Evolutionary conservation across 1,140 invertebrate genomes (phyloP).

Genomic region (Pseudobourletiella spinata): DNA sequence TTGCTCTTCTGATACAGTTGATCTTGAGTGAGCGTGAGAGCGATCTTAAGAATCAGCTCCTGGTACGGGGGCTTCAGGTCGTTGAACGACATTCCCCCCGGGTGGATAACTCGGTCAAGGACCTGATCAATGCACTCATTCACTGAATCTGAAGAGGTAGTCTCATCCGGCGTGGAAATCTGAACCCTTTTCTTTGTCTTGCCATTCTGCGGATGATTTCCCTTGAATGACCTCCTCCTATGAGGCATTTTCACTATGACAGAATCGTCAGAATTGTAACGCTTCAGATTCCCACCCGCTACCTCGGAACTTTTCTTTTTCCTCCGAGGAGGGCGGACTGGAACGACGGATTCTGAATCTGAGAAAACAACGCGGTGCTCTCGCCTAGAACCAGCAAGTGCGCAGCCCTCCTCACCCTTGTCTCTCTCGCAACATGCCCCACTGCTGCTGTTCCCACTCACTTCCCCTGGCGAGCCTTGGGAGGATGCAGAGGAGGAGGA

Average conservation of each 20-base stretch:
- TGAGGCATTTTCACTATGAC: constrained; percentile 29
- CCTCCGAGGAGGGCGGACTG: constrained; percentile 25
- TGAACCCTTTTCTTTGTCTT: constrained; percentile 34
- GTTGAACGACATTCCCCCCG: constrained; percentile 85
- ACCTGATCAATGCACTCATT: constrained; percentile 63
- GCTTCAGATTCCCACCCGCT: constrained; percentile 18
- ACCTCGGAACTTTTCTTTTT: constrained; percentile 28
- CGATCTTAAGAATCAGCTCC: constrained; percentile 74
- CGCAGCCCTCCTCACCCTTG: too few species aligned
- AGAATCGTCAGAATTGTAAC: constrained; percentile 35
- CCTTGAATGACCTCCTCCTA: constrained; percentile 27
- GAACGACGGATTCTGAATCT: constrained; percentile 29
- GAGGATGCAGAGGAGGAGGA: constrained; percentile 30
- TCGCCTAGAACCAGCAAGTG: neutral
- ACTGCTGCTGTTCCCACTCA: neutral
- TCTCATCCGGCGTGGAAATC: constrained; percentile 28
- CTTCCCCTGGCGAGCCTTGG: neutral
- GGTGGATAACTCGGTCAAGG: constrained; percentile 73
- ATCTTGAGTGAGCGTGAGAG: constrained; percentile 76
- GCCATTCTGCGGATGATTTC: constrained; percentile 14
- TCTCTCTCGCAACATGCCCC: neutral
- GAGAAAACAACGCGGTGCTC: constrained; percentile 30
- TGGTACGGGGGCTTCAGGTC: constrained; percentile 82
- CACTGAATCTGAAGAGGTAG: constrained; percentile 11
- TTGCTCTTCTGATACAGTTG: constrained; percentile 81